Base-by-base conservation (phyloP, 2,888 invertebrate genomes). In the Phyllotreta cruciferae region DNA sequence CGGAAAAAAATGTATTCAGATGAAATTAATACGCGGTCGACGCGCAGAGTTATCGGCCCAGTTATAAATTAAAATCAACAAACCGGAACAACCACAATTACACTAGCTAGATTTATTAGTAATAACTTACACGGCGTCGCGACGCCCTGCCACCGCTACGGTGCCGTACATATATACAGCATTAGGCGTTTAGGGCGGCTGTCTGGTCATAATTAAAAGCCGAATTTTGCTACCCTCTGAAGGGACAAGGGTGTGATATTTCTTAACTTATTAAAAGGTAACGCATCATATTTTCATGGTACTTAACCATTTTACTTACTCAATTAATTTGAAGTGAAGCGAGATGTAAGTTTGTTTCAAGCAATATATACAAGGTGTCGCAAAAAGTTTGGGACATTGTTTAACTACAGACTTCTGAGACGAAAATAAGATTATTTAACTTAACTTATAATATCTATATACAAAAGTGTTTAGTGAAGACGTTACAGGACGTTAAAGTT, bases 61-160 rank as follows among this genome's bases (percentile, higher is more conserved):
- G 69, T 62, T 56, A 72, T 76, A 76, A 75, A 76, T 75, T 75
- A 71, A 54, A 58, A 49, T 54, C 73, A 70, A 70, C 75, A 72
- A 71, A 74, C 74, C 74, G 74, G 74, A 73, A 76, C 75, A 64
- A 71, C 73, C 74, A 67, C 76, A 75, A 75, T 75, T 75, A 76
- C 72, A 72, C 73, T 71, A 67, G 69, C 73, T 69, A 74, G 73
- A 76, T 76, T 76, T 76, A 76, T 76, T 75, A 74, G 75, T 74
- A 74, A 76, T 76, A 76, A 76, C 75, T 76, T 75, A 74, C 71
- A 72, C 61, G 66, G 67, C 57, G 65, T 60, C 65, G 60, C 61
- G 64, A 62, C 66, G 68, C 63, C 14, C 52, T 55, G 66, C 62
- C 50, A 37, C 35, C 50, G 39, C 44, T 52, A 52, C 13, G 13